phyloP scores from a whole-genome alignment of 2,888 invertebrate species.

The Atethmia centrago region DNA sequence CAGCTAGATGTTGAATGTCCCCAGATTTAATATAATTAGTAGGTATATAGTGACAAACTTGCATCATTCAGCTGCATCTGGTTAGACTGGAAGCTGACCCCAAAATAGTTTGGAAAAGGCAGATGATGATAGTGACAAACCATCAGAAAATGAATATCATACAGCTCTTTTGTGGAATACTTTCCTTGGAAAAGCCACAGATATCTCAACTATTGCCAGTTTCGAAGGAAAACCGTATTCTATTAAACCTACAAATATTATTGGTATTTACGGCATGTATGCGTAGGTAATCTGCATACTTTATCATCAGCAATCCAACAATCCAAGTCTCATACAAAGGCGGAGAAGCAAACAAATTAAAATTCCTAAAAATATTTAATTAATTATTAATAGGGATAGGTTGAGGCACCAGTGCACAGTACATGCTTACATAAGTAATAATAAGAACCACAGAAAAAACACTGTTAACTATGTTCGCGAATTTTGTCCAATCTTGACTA shows the following conservation, averaged over 20 bases:
- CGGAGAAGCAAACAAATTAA: background rate
- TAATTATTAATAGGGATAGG: constrained; percentile 57
- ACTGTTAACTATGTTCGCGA: constrained; percentile 70
- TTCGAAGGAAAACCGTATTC: background rate
- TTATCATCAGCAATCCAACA: background rate
- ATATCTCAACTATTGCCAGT: too few relatives aligned
- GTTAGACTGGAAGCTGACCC: too few relatives aligned
- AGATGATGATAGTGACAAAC: background rate
- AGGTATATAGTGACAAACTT: background rate
- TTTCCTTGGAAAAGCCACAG: background rate
- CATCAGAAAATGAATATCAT: background rate
- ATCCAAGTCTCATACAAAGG: background rate
- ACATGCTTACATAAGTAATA: constrained; percentile 68
- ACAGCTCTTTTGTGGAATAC: background rate
- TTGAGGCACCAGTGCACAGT: constrained; percentile 67
- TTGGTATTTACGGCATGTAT: too few relatives aligned
- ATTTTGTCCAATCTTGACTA: constrained; percentile 68
- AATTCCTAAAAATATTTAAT: constrained; percentile 12
- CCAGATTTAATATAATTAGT: background rate
- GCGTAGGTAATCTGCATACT: too few relatives aligned
- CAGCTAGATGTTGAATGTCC: too few relatives aligned
- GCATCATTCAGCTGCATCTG: too few relatives aligned
- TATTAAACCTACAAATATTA: too few relatives aligned
- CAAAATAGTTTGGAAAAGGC: too few relatives aligned
- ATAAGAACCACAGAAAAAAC: constrained; percentile 58